Evolutionary conservation across 2,888 invertebrate species (phyloP), one percentile per base, ranked within the genome.

Genomic region (Drosophila gaucha): DNA sequence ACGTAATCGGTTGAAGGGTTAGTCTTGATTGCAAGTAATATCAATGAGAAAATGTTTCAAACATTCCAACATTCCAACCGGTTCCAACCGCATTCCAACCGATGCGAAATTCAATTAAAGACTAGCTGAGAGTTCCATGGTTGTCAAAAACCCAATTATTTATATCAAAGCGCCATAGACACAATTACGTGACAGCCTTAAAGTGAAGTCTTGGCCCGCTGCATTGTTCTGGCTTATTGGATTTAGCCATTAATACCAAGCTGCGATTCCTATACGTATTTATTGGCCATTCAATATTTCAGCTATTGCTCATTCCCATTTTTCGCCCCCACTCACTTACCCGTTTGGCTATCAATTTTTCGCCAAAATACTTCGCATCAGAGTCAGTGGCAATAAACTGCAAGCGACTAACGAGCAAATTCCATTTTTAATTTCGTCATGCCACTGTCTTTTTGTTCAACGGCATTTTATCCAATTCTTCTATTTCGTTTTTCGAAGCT

Each of bases 401-500:
- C 51, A 66, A 50, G 41, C 47, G 52, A 41, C 86, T 83, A 83
- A 87, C 86, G 86, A 88, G 84, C 86, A 67, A 80, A 84, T 88
- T 88, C 54, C 68, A 85, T 85, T 84, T 84, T 86, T 86, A 88
- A 86, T 80, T 86, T 88, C 71, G 50, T 56, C 47, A 30, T 58
- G 57, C 55, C 60, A 59, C 52, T 69, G 57, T 77, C 76, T 73
- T 31, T 76, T 68, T 26, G 65, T 22, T 62, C 67, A 62, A 56
- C 31, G 47, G 39, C 59, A 63, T 68, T 79, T 72, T 76, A 77
- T 66, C 22, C 57, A 55, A 26, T 57, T 64, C 50, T 55, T 39
- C 14, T 38, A 51, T 51, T 16, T 9, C 30, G 30, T 35, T 36
- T 26, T 26, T 26, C 49, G 6, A 24, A 58, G 83, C 78, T 80